Evolutionary conservation across 2,797 vertebrate species (phyloP).

Genomic region (Triplophysa yarkandensis): DNA sequence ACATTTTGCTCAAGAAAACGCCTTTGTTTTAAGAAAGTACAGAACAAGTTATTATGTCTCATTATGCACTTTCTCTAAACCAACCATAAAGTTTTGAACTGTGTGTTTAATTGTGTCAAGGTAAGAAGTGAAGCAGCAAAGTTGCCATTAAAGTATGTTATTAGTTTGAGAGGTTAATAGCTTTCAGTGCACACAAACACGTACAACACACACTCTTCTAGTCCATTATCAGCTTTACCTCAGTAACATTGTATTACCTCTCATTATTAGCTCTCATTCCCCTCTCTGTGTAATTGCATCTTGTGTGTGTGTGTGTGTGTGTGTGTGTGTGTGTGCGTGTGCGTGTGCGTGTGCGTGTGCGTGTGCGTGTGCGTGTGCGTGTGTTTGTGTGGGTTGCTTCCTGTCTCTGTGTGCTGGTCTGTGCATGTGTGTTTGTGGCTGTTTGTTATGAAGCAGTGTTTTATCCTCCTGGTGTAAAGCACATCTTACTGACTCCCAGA

Average conservation of each 20-base stretch:
- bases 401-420: not conserved
- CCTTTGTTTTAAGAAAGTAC: constrained; percentile 17
- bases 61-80: constrained; percentile 2
- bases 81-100: constrained; percentile 8
- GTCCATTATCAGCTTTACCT: constrained; percentile 48
- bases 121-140: constrained; percentile 44
- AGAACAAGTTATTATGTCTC: constrained; percentile 7
- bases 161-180: constrained; percentile 48
- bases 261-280: no score
- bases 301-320: constrained; percentile 10
- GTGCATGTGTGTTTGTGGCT: constrained; percentile 8
- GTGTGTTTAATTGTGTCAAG: constrained; percentile 30
- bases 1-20: not conserved
- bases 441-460: constrained; percentile 24
- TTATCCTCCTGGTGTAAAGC: not conserved
- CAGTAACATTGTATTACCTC: constrained; percentile 41
- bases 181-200: constrained; percentile 20
- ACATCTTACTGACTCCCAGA: constrained; percentile 17
- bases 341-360: constrained; percentile 21
- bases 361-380: constrained; percentile 5
- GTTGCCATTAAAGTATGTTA: constrained; percentile 51
- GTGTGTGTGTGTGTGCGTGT: constrained; percentile 23
- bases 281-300: constrained; percentile 40
- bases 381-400: not conserved
- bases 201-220: constrained; percentile 28